These are phyloP conservation scores for Stratiomys singularior DNA, from an alignment of 2,888 invertebrate genomes.

Conservation along the genomic window DNA sequence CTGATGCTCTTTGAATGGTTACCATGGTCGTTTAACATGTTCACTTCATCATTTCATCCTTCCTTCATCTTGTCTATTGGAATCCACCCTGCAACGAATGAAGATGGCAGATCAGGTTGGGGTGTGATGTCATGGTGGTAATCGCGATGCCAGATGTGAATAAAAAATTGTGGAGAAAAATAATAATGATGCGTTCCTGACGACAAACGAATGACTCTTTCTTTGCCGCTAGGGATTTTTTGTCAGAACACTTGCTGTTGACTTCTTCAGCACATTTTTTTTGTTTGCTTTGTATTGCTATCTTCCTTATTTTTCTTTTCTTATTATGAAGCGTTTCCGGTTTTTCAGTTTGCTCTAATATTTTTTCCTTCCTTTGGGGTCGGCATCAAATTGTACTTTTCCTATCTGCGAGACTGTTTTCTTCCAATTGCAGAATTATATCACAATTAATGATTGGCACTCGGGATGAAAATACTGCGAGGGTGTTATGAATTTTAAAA, in stretches of 20 bases:
- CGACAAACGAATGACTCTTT: slow-evolving; percentile 46
- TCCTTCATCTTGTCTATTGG: too few species aligned
- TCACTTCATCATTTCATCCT: not conserved
- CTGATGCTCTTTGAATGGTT: slow-evolving; percentile 26
- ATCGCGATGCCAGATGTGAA: slow-evolving; percentile 50
- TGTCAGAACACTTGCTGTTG: not conserved
- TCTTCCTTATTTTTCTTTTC: not conserved
- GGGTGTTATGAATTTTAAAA: too few species aligned
- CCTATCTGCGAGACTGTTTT: too few species aligned
- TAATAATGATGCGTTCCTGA: slow-evolving; percentile 53
- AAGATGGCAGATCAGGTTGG: too few species aligned
- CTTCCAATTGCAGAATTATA: too few species aligned
- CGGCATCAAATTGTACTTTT: not conserved
- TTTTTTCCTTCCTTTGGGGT: slow-evolving; percentile 25
- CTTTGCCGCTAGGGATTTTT: slow-evolving; percentile 24
- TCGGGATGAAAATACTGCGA: too few species aligned
- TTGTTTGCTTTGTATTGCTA: not conserved
- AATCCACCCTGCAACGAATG: too few species aligned
- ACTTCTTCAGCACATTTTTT: slow-evolving; percentile 9
- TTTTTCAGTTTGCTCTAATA: not conserved
- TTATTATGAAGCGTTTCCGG: not conserved
- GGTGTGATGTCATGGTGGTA: slow-evolving; percentile 9
- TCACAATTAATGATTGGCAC: too few species aligned
- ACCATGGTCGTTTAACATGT: slow-evolving; percentile 32
- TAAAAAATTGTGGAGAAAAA: slow-evolving; percentile 52